Percentiles rank a stretch among this genome's conserved stretches.
Conservation (phyloP, 2,113 vertebrate genomes). For the Erythrocebus patas region DNA sequence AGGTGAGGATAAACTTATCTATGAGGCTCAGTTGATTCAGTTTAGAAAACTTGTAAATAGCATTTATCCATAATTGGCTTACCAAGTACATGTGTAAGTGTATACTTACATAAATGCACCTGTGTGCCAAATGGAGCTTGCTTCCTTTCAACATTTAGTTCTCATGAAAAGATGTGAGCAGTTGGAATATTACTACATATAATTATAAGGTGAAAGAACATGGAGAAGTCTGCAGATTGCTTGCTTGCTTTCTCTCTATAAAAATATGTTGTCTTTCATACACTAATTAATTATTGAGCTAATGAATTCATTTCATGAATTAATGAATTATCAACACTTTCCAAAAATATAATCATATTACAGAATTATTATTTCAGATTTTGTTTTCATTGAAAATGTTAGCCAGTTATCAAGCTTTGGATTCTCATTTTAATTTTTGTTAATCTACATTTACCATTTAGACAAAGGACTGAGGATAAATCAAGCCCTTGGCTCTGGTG, state of each 20-base stretch:
- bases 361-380: not conserved
- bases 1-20: not conserved
- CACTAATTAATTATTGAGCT: not conserved
- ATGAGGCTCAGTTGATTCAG: not conserved
- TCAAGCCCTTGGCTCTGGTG: not conserved
- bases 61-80: conserved; percentile 47
- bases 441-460: not conserved
- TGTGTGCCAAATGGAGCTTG: conserved; percentile 1
- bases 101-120: conserved; percentile 13
- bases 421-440: not conserved
- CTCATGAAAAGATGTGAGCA: not conserved
- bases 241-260: not conserved
- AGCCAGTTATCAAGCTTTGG: not conserved
- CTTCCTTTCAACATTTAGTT: conserved; percentile 8
- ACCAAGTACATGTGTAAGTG: conserved; percentile 16
- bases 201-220: not conserved
- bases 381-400: not conserved
- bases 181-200: not conserved
- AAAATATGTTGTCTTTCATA: not conserved
- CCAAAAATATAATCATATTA: not conserved
- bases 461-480: not conserved
- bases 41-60: conserved; percentile 31
- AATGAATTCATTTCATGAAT: not conserved
- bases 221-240: not conserved
- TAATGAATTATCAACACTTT: not conserved